Base-by-base conservation (phyloP, 1,140 invertebrate genomes). In the Tetragonula clypearis region DNA sequence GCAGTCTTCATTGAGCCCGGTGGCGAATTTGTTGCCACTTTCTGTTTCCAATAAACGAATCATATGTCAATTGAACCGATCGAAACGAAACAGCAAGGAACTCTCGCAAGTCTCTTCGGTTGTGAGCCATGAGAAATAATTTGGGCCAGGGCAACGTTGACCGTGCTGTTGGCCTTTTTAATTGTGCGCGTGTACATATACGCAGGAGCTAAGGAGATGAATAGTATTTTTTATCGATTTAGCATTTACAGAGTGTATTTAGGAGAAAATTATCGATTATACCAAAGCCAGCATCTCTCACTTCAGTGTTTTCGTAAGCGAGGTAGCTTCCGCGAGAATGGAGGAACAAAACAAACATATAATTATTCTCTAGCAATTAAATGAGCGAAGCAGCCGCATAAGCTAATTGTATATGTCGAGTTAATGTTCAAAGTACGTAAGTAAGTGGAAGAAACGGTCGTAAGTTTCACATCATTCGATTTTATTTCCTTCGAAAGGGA, bases 201-300 rank as follows among this genome's bases (percentile, higher is more conserved):
- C 85, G 88, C 69, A 83, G 78, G 66, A 62, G 55, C 12, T 58
- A 41, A 78, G 60, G 68, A 86, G 79, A 85, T 79, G 41, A 73
- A 89, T 90, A 90, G 86, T 90, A 92, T 92, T 92, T 92, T 91
- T 90, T 87, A 92, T 90, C 81, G 83, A 87, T 86, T 88, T 90
- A 90, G 86, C 85, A 89, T 81, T 88, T 92, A 90, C 81, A 79
- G 72, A 84, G 30, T 89, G 76, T 87, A 87, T 86, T 79, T 88
- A 88, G 77, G 81, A 74, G 82, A 88, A 30, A 80, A 84, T 78
- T 90, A 84, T 76, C 69, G 60, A 74, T 91, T 49, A 88, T 85
- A 90, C 90, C 82, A 91, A 91, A 90, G 88, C 84, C 75, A 73
- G 82, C 72, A 85, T 86, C 84, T 88, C 74, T 69, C 75, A 77